A percentile compares a stretch with the other conserved stretches of the same genome.
Evolutionary conservation across 2,113 vertebrate genomes (phyloP).

Genomic region (Albula goreensis): DNA sequence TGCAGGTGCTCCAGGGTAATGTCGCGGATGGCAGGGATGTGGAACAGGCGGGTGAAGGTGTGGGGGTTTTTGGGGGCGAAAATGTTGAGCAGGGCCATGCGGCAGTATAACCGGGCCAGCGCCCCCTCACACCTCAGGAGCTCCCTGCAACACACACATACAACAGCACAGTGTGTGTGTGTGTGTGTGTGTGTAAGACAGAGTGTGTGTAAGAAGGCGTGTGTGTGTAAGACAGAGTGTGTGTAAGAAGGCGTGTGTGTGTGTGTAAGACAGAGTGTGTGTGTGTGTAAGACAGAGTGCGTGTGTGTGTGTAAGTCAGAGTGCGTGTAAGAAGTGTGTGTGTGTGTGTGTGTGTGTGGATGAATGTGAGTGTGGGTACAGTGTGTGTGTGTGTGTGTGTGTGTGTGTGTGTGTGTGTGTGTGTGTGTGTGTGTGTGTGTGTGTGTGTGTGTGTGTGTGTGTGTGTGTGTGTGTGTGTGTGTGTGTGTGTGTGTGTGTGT

Average conservation of each 20-base stretch:
- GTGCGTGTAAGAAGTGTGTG: neutral
- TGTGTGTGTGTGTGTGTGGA: neutral
- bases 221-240: neutral
- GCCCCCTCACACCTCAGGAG: constrained; percentile 89
- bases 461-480: neutral
- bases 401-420: neutral
- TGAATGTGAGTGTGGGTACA: neutral
- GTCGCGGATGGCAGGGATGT: constrained; percentile 91
- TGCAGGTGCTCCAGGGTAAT: constrained; percentile 97
- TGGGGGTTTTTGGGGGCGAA: constrained; percentile 95
- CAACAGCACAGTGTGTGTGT: neutral
- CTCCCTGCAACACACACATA: constrained; percentile 73
- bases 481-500: neutral
- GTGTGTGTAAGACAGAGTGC: neutral
- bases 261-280: neutral
- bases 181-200: too few species aligned
- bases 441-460: neutral
- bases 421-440: neutral
- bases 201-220: neutral
- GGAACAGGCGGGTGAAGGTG: constrained; percentile 92
- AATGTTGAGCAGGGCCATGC: constrained; percentile 94
- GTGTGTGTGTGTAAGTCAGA: constrained; percentile 54
- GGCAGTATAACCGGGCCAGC: constrained; percentile 89
- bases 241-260: neutral
- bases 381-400: neutral